Evolutionary conservation across 2,888 invertebrate species (phyloP), one percentile per base, ranked within the genome.

Genomic region (Amaurobius ferox): DNA sequence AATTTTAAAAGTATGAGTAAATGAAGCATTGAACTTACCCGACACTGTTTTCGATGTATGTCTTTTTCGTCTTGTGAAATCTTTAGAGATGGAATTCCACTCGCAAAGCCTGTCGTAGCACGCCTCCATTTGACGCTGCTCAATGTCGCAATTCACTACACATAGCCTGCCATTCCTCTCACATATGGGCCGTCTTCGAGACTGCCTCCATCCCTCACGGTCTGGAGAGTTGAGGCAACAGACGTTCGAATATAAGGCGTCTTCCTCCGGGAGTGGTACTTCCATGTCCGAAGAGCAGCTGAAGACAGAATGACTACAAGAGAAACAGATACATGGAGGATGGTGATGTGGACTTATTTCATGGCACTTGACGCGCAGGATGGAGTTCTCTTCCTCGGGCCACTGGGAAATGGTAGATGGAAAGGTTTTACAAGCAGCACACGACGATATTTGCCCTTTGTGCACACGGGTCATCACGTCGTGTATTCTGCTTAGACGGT

Each of bases 131-230:
- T 70, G 13, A 16, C 77, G 30, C 35, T 83, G 71, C 29, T 85
- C 85, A 66, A 85, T 85, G 48, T 85, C 78, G 39, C 85, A 85
- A 67, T 85, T 85, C 0, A 85, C 85, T 6, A 85, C 61, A 55
- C 85, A 85, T 9, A 85, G 85, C 0, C 85, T 48, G 16, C 85
- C 85, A 32, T 85, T 85, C 29, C 72, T 67, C 23, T 85, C 85
- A 19, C 85, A 85, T 0, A 85, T 66, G 0, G 85, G 85, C 9
- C 85, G 72, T 13, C 85, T 23, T 6, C 85, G 28, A 11, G 85
- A 85, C 62, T 73, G 72, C 13, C 85, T 66, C 85, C 85, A 85
- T 5, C 78, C 29, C 35, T 85, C 85, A 1, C 78, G 72, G 61
- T 72, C 67, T 1, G 85, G 85, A 0, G 78, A 71, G 16, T 85